A percentile compares a stretch with the other conserved stretches of the same genome.
Conservation (phyloP, 2,113 vertebrate genomes). For the Chamaea fasciata region DNA sequence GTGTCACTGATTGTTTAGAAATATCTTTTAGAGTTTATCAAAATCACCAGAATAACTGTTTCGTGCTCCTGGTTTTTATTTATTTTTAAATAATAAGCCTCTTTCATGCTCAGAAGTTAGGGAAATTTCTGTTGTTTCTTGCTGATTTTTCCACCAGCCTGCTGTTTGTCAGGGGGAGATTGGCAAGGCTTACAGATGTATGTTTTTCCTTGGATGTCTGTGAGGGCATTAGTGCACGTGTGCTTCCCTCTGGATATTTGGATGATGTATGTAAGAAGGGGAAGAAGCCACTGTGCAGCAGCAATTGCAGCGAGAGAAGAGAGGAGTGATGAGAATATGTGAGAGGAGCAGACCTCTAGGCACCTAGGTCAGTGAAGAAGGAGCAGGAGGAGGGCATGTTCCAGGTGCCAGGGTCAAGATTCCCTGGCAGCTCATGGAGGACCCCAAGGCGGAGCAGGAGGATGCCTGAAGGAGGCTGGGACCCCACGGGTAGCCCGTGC, state of each 20-base stretch:
- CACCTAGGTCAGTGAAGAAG: background rate
- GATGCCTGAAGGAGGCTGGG: background rate
- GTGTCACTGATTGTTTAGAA: background rate
- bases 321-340: background rate
- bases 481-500: rapidly evolving
- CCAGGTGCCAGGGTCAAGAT: background rate
- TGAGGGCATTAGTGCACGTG: too few relatives aligned
- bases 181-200: rapidly evolving
- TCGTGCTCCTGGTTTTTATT: background rate
- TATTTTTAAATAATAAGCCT: background rate
- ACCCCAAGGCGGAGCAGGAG: background rate
- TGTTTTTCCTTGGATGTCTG: background rate
- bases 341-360: background rate
- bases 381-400: background rate
- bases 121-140: background rate
- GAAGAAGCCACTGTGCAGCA: background rate
- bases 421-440: background rate
- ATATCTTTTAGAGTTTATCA: background rate
- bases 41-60: background rate
- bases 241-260: background rate
- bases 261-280: rapidly evolving
- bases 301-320: background rate
- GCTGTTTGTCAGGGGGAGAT: background rate
- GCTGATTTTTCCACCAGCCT: background rate
- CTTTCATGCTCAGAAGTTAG: background rate